Percentiles rank a stretch among this genome's conserved stretches.
Evolutionary conservation across 2,797 vertebrate species (phyloP).

Genomic region (Tauraco hartlaubi): DNA sequence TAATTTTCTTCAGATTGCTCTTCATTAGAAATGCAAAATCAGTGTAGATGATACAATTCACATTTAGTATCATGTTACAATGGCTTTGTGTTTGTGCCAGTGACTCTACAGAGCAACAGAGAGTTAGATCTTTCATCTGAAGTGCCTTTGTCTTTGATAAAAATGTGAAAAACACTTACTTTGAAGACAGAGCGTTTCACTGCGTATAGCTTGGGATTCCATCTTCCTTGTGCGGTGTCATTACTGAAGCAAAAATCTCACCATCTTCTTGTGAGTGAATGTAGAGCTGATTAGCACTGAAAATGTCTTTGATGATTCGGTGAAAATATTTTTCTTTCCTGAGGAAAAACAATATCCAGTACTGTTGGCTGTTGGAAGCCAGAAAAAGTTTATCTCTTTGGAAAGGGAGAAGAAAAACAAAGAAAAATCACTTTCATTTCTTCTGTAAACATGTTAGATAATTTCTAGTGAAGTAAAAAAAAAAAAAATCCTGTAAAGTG

Average conservation of each 20-base stretch:
- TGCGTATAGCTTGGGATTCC: background rate
- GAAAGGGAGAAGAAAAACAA: background rate
- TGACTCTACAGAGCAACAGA: background rate
- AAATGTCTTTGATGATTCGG: background rate
- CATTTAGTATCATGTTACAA: background rate
- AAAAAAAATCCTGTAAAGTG: background rate
- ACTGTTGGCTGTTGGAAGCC: background rate
- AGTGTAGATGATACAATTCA: background rate
- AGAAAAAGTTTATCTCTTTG: background rate
- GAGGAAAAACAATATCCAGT: background rate
- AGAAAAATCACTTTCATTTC: background rate
- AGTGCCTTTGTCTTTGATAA: slow-evolving; percentile 33
- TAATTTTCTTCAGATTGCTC: slow-evolving; percentile 30
- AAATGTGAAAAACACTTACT: slow-evolving; percentile 8
- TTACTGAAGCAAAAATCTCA: background rate
- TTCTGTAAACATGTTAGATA: background rate
- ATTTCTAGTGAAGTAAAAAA: background rate
- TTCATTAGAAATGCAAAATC: slow-evolving; percentile 31
- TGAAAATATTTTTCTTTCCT: background rate
- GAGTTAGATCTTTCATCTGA: slow-evolving; percentile 31
- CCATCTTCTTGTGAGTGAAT: background rate
- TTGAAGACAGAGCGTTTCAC: background rate
- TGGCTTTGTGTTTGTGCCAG: slow-evolving; percentile 23
- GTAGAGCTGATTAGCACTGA: background rate
- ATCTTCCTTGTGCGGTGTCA: background rate